Evolutionary conservation across 2,113 vertebrate genomes (phyloP), one percentile per base, ranked within the genome.

Genomic region (Psophia crepitans): DNA sequence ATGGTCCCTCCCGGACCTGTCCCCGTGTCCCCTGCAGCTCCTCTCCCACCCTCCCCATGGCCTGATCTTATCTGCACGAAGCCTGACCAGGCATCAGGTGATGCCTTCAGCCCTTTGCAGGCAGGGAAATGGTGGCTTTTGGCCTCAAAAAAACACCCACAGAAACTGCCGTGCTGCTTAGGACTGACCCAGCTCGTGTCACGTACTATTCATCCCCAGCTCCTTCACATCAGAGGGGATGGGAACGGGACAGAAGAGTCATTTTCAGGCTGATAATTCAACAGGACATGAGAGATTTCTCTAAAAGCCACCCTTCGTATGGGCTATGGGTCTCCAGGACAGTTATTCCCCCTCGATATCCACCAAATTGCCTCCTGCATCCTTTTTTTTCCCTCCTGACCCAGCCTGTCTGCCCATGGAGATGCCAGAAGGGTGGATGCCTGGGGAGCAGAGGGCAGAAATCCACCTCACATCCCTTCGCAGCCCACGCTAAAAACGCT

Each of bases 21-120:
- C 58, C 54, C 11, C 2, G 12, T 57, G 12, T 57, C 23, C 53
- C 39, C 49, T 37, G 12, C 22, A 33, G 20, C 58, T 11, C 49
- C 22, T 39, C 27, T 54, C 54, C 28, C 37, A 12, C 56, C 88
- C 60, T 84, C 63, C n/a, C 5, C 6, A 20, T 20, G 22, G 39
- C 43, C 41, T 83, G 96, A 96, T 96, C 91, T 97, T 95, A 94
- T 91, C 97, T 0, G 37, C 16, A 30, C 2, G 9, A 66, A 44
- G 14, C 41, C 8, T 43, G 41, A 43, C 41, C 41, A 75, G 85
- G 82, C 35, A 10, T 48, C 39, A 75, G 74, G 94, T 88, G 84
- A 96, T 84, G 92, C 84, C 66, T 88, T 27, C 41, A 96, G 77
- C 64, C 89, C 84, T 93, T 96, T 95, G 78, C 90, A 95, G 11